A percentile compares a stretch with the other conserved stretches of the same genome.
Conservation (phyloP, 1,140 invertebrate genomes). For the Drosophila paulistorum region DNA sequence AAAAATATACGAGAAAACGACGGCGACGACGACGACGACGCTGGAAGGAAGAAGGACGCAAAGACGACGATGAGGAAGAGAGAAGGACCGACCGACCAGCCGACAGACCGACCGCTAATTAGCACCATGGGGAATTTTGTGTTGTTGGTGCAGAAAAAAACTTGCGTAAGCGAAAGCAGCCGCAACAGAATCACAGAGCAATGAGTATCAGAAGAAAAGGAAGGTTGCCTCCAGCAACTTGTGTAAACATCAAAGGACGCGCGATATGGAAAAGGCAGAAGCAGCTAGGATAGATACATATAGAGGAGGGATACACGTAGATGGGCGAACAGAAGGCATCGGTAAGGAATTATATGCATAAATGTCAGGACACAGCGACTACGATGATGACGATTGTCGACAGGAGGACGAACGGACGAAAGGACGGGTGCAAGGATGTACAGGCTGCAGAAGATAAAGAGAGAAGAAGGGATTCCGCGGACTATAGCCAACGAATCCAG, state of each 20-base stretch:
- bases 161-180: constrained; percentile 68
- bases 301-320: not conserved
- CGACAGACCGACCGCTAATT: constrained; percentile 64
- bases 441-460: no score
- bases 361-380: constrained; percentile 37
- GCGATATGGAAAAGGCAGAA: constrained; percentile 5
- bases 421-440: no score
- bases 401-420: not conserved
- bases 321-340: constrained; percentile 26
- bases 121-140: constrained; percentile 80
- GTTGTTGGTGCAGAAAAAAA: constrained; percentile 52
- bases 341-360: constrained; percentile 63
- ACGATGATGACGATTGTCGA: constrained; percentile 7
- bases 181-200: constrained; percentile 7
- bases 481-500: constrained; percentile 5
- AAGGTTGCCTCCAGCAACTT: constrained; percentile 45
- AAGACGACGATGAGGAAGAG: not conserved
- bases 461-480: not conserved
- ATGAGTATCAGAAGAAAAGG: constrained; percentile 20
- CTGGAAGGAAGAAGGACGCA: constrained; percentile 57
- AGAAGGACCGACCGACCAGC: not conserved
- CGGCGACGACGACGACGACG: constrained; percentile 9
- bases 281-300: constrained; percentile 5
- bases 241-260: constrained; percentile 76
- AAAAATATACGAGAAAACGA: constrained; percentile 67